Evolutionary conservation across 92 coral and sea anemone genomes (phyloP).

Genomic region (Paragorgia papillata): DNA sequence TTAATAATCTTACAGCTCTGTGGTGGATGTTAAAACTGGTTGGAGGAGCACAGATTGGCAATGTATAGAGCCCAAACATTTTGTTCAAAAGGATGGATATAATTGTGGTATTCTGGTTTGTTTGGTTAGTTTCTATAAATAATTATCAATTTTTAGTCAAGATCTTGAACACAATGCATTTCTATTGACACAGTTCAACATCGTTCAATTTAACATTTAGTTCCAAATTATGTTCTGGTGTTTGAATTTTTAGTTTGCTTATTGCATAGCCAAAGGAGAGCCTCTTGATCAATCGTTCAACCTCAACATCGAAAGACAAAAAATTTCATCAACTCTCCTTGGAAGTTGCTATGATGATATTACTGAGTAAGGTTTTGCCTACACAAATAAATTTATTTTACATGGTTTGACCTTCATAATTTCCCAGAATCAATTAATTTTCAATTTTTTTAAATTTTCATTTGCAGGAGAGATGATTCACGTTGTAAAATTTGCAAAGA

Average conservation of each 20-base stretch:
- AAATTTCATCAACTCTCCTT: conserved; percentile 37
- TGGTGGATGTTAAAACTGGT: conserved; percentile 50
- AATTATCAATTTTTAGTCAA: background rate
- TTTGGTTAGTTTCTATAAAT: conserved; percentile 13
- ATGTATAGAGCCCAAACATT: conserved; percentile 50
- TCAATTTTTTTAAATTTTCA: background rate
- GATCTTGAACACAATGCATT: background rate
- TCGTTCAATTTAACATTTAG: background rate
- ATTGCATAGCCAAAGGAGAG: conserved; percentile 15
- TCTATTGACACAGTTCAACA: background rate
- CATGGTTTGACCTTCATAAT: too few relatives aligned
- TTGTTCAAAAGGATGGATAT: conserved; percentile 47
- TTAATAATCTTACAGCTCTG: too few relatives aligned
- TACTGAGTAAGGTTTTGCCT: conserved; percentile 23
- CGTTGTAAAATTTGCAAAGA: conserved; percentile 44
- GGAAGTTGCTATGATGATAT: conserved; percentile 51
- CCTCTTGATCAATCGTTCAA: conserved; percentile 17
- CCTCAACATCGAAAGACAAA: conserved; percentile 17
- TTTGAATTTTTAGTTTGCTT: background rate
- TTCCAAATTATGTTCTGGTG: background rate
- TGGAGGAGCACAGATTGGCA: conserved; percentile 44
- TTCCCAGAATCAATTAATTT: too few relatives aligned
- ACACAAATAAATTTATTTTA: background rate
- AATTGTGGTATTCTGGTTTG: conserved; percentile 50
- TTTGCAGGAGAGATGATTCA: conserved; percentile 16